These are phyloP conservation scores for Loxodonta africana DNA, from an alignment of 2,113 vertebrate genomes.

Conservation along the genomic window DNA sequence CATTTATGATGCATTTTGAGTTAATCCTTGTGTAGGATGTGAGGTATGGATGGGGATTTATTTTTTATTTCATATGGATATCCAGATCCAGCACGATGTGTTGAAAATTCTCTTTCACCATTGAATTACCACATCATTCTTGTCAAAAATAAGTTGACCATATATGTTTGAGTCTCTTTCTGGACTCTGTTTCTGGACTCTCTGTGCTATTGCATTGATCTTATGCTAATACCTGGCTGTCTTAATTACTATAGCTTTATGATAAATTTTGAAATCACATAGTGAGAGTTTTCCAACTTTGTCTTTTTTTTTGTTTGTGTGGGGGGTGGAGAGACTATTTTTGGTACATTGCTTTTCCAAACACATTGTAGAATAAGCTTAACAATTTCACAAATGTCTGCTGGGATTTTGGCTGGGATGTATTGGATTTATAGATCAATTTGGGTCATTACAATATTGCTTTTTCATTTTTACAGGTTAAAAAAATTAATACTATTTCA, in stretches of 20 bases:
- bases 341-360: background rate
- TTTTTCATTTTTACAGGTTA: background rate
- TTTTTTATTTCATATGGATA: background rate
- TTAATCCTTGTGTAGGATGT: background rate
- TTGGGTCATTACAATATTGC: background rate
- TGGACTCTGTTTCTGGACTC: too few relatives aligned
- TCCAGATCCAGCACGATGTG: background rate
- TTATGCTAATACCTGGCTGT: background rate
- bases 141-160: background rate
- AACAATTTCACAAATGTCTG: background rate
- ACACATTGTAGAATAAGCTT: background rate
- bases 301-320: too few relatives aligned
- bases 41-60: background rate
- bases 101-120: background rate
- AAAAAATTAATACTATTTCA: background rate
- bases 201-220: background rate
- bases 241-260: background rate
- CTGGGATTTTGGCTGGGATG: background rate
- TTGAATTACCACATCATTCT: background rate
- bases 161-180: background rate
- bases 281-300: background rate
- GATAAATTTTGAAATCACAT: background rate
- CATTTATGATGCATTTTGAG: background rate
- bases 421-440: background rate
- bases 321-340: background rate